Base-by-base conservation (phyloP, 2,113 vertebrate genomes). In the Seriola dumerili region DNA sequence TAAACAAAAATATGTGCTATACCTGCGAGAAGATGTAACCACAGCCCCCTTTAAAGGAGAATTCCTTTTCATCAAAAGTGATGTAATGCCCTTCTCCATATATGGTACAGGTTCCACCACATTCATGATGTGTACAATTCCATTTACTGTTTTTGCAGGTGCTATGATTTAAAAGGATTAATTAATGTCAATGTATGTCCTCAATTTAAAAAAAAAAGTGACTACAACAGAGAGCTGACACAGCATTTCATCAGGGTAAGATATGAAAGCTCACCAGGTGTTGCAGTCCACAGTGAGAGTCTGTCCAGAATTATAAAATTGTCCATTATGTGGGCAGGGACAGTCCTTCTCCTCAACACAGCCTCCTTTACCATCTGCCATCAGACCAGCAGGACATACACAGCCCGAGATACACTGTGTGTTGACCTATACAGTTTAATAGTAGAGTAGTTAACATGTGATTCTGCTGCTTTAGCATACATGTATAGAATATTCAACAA, bases 21-120 rank as follows among this genome's bases (percentile, higher is more conserved):
- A 99, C 98, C 97, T 99, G 96, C 14, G 95, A 57, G 74, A 99
- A 94, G 0, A 94, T 93, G 74, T 99, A 98, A 95, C 96, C 94
- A 94, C 98, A 99, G 48, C 94, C 94, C 25, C 98, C 98, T 25
- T 88, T 94, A 85, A 97, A 99, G 70, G 91, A 94, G 71, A 96
- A 99, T 62, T 94, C 95, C 82, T 95, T 96, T 10, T 96, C 95
- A 36, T 99, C 98, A 76, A 97, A 99, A 29, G 96, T 98, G 67
- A 94, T 93, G 69, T 96, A 97, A 94, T 99, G 97, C 0, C 98
- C 97, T 25, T 98, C 96, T 79, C 98, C 98, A 4, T 97, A 98
- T 71, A 97, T 95, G 1, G 95, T 92, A 21, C 98, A 99, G 1
- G 95, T 96, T 79, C 92, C 95, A 67, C 93, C 86, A 88, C 98